These are phyloP conservation scores for Ophioderma brevispina DNA, from an alignment of 35 echinoderm and acorn worm species.

Conservation along the genomic window DNA sequence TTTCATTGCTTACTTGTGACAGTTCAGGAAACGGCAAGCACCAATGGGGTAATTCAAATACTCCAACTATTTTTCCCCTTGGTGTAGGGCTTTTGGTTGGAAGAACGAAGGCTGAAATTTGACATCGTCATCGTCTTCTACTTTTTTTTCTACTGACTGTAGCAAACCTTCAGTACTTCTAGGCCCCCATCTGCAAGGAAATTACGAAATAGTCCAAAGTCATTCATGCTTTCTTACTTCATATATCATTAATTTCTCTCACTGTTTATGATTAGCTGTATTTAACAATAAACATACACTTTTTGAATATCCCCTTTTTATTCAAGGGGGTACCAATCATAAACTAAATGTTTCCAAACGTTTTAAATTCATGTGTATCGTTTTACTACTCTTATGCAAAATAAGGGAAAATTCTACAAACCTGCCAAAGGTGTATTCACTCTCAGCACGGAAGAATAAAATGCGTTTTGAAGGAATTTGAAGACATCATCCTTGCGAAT, in stretches of 20 bases:
- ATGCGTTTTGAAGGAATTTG: conserved; percentile 99
- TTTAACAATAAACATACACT: neutral
- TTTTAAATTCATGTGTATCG: too few relatives aligned
- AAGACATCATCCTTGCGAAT: conserved; percentile 99
- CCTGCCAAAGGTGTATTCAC: conserved; percentile 98
- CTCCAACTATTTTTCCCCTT: too few relatives aligned
- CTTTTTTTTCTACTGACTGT: conserved; percentile 84
- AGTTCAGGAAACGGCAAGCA: too few relatives aligned
- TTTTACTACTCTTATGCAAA: neutral
- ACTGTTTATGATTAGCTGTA: neutral
- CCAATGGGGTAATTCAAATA: too few relatives aligned
- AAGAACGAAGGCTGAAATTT: too few relatives aligned
- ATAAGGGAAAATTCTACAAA: neutral
- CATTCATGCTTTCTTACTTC: neutral
- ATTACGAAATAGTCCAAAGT: neutral
- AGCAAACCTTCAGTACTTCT: conserved; percentile 87
- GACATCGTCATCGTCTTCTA: conserved; percentile 39
- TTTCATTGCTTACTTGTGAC: too few relatives aligned
- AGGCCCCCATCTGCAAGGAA: conserved; percentile 79
- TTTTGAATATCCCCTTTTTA: neutral
- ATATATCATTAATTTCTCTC: neutral
- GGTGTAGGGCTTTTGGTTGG: too few relatives aligned
- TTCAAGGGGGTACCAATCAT: too few relatives aligned
- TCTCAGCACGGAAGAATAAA: conserved; percentile 99
- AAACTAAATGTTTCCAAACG: neutral